A percentile compares a stretch with the other conserved stretches of the same genome.
Evolutionary conservation across 2,113 vertebrate species (phyloP).

Genomic region (Polyodon spathula): DNA sequence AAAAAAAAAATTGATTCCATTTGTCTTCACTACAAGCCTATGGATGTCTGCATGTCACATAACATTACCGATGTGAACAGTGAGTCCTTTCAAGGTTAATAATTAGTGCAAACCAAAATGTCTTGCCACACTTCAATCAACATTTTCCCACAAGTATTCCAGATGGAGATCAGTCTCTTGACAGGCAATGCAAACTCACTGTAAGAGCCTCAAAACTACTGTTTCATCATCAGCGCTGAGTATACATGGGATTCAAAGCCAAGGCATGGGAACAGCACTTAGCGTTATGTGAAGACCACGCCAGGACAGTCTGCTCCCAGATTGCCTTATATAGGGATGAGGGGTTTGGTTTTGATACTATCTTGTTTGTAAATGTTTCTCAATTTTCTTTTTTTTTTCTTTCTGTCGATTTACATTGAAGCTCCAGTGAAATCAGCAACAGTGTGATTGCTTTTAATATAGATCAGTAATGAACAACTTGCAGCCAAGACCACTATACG

Average conservation of each 20-base stretch:
- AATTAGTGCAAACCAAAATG: constrained; percentile 24
- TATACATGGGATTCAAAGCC: neutral
- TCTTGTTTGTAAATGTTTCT: no score
- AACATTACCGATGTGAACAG: constrained; percentile 20
- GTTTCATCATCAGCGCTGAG: constrained; percentile 5
- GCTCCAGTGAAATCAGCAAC: no score
- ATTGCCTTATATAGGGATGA: no score
- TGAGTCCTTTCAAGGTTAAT: constrained; percentile 15
- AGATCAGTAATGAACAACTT: no score
- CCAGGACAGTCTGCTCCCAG: no score
- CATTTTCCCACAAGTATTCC: constrained; percentile 1
- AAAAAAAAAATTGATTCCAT: constrained; percentile 48
- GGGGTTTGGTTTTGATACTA: no score
- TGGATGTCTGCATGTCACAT: constrained; percentile 10
- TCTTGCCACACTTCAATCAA: constrained; percentile 28
- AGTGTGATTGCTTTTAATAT: no score
- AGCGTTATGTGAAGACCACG: no score
- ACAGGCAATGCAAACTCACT: neutral
- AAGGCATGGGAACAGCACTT: no score
- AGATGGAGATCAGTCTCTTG: neutral
- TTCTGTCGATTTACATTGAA: no score
- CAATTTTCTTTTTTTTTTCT: no score
- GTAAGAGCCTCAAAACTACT: neutral
- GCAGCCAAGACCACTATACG: no score
- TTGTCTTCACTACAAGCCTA: constrained; percentile 12